Conservation (phyloP, 2,113 vertebrate genomes). For the Machaerirhynchus nigripectus region DNA sequence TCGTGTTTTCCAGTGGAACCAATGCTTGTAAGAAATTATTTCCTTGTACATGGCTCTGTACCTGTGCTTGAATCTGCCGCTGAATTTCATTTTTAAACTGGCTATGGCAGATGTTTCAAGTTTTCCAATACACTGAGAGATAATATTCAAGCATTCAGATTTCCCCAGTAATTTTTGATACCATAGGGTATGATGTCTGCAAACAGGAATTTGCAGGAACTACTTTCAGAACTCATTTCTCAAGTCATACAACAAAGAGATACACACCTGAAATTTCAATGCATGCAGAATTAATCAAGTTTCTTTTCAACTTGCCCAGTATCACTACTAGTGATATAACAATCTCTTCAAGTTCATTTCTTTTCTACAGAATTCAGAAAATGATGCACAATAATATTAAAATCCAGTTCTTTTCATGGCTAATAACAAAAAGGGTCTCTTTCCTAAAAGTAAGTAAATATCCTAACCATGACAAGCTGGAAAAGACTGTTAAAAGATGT, state of each 20-base stretch:
- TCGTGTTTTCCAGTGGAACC: neutral
- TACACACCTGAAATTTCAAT: neutral
- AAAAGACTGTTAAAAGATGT: neutral
- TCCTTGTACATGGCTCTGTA: neutral
- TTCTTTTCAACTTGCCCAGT: neutral
- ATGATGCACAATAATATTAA: neutral
- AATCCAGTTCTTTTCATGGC: neutral
- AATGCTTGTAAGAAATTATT: neutral
- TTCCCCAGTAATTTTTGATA: neutral
- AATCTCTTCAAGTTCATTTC: neutral
- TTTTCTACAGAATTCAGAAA: neutral
- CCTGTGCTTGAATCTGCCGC: neutral
- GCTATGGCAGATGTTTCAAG: neutral
- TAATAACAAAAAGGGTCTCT: neutral
- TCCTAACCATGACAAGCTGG: neutral
- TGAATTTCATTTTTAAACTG: neutral
- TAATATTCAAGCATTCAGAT: neutral
- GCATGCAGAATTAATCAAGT: neutral
- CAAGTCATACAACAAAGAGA: neutral
- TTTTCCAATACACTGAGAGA: neutral
- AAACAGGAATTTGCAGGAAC: neutral
- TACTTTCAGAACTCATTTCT: neutral
- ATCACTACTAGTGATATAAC: neutral
- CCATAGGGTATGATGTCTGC: neutral
- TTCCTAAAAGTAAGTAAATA: neutral